phyloP scores from a whole-genome alignment of 2,113 vertebrate species.

The Microcebus lehilahytsara region DNA sequence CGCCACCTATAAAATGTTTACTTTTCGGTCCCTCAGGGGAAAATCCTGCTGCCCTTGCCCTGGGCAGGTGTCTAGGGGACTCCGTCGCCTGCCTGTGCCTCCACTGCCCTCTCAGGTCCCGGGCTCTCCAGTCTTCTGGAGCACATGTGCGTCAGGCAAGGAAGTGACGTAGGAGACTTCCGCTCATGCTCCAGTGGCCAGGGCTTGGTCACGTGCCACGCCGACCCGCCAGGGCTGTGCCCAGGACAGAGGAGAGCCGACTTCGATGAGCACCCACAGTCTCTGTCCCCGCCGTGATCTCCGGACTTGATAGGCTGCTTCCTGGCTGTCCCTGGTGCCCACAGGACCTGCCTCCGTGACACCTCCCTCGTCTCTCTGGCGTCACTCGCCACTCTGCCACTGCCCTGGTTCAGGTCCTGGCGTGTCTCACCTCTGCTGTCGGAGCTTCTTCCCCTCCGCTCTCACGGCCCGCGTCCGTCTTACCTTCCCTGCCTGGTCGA shows the following conservation, averaged over 20 bases:
- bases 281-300: rapidly evolving
- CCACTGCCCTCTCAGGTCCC: rapidly evolving
- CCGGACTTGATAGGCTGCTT: rapidly evolving
- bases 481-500: not conserved
- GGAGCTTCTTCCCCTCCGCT: not conserved
- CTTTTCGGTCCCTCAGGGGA: not conserved
- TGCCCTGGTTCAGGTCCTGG: rapidly evolving
- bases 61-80: rapidly evolving
- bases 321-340: rapidly evolving
- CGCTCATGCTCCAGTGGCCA: rapidly evolving
- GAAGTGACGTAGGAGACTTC: rapidly evolving
- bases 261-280: rapidly evolving
- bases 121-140: too few species aligned
- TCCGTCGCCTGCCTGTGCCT: rapidly evolving
- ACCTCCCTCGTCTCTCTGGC: rapidly evolving
- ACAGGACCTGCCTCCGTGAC: rapidly evolving
- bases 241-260: too few species aligned
- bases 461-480: not conserved
- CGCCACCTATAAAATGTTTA: not conserved
- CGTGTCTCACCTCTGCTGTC: not conserved
- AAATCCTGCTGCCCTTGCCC: rapidly evolving
- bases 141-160: too few species aligned
- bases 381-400: rapidly evolving
- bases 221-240: rapidly evolving
- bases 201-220: rapidly evolving